Conservation (phyloP, 1,140 invertebrate species). For the Acromyrmex heyeri region DNA sequence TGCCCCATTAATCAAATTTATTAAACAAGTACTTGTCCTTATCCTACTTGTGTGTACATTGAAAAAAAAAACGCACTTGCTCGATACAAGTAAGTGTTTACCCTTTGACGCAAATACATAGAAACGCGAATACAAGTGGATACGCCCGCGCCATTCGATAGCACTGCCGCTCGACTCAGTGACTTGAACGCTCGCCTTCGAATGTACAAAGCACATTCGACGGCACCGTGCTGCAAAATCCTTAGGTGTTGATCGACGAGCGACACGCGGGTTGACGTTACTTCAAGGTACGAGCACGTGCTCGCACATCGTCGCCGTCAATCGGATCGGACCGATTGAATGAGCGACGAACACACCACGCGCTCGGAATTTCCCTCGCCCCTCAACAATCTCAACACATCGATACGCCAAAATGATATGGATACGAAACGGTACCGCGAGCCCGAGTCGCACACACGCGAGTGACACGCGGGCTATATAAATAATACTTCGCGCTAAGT, state of each 20-base stretch:
- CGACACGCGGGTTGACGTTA: not conserved
- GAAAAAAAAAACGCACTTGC: not conserved
- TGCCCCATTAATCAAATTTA: not conserved
- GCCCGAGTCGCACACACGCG: slow-evolving; percentile 31
- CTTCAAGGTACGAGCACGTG: slow-evolving; percentile 1
- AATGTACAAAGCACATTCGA: not conserved
- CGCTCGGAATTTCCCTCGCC: not conserved
- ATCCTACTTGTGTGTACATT: not conserved
- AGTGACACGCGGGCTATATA: slow-evolving; percentile 78
- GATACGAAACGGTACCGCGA: slow-evolving; percentile 64
- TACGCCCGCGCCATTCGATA: too few relatives aligned
- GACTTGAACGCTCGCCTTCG: slow-evolving; percentile 8
- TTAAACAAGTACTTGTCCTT: not conserved
- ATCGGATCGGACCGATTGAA: slow-evolving; percentile 27
- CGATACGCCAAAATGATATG: slow-evolving; percentile 16
- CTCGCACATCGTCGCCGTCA: slow-evolving; percentile 9
- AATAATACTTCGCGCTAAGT: slow-evolving; percentile 83
- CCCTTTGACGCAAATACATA: not conserved
- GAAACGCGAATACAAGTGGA: not conserved
- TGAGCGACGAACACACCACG: slow-evolving; percentile 22
- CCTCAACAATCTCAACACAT: too few relatives aligned
- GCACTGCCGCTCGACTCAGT: not conserved
- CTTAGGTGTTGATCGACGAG: not conserved
- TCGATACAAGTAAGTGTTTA: not conserved
- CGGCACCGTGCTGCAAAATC: not conserved